Evolutionary conservation across 2,113 vertebrate species (phyloP).

Genomic region (Neolamprologus fasciatus): DNA sequence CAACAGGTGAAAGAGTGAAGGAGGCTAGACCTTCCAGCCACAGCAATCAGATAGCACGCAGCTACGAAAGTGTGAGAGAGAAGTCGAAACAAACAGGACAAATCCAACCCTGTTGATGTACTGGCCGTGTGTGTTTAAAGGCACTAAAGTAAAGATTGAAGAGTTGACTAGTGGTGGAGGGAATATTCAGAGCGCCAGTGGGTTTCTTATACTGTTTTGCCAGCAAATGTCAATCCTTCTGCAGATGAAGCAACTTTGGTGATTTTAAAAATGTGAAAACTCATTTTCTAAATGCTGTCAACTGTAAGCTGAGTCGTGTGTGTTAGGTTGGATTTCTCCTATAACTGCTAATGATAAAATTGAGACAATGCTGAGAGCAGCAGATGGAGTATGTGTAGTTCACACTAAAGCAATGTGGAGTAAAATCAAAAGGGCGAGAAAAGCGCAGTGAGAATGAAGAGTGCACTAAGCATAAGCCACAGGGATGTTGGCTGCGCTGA

Average conservation of each 20-base stretch:
- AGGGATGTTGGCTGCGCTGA: slow-evolving; percentile 26
- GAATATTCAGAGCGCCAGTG: background rate
- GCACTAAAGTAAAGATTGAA: background rate
- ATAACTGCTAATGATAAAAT: background rate
- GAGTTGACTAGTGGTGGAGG: background rate
- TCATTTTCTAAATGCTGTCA: background rate
- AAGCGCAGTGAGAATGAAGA: background rate
- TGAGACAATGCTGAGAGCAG: background rate
- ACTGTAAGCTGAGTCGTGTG: background rate
- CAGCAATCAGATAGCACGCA: background rate
- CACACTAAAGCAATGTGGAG: background rate
- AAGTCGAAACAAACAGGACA: background rate
- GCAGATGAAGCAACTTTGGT: background rate
- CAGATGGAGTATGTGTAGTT: background rate
- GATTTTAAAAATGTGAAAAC: background rate
- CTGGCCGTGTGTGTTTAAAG: background rate
- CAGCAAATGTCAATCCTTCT: background rate
- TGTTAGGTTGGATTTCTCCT: background rate
- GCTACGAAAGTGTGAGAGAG: background rate
- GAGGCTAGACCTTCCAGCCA: background rate
- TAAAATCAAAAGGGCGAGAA: background rate
- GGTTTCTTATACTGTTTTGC: rapidly evolving
- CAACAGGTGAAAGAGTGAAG: background rate
- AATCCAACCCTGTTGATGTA: background rate
- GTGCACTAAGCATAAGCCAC: background rate